Base-by-base conservation (phyloP, 2,113 vertebrate species). In the Pimephales promelas region DNA sequence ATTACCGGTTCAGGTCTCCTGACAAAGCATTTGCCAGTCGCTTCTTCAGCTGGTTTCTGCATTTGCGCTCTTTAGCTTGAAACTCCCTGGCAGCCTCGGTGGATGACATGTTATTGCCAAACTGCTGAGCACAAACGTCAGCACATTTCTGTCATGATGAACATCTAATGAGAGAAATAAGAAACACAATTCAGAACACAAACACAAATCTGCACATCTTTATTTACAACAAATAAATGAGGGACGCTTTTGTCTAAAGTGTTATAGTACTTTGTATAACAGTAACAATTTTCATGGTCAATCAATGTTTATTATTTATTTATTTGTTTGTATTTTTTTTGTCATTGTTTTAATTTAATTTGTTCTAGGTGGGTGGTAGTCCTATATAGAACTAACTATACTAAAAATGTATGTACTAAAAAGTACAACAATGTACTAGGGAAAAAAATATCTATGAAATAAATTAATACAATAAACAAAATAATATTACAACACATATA, bases 1-100 rank as follows among this genome's bases (percentile, higher is more conserved):
- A 40, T 79, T 85, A 89, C 88, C 88, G 84, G 64, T 73, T 72
- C 26, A 89, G 52, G 56, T 89, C 88, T 61, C 49, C 83, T 62
- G 88, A 86, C 31, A 89, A 81, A 6, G 88, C 84, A 18, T 82
- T 86, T 36, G 83, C 72, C n/a, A 89, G 57, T 18, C 74, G 79
- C 72, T 83, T 86, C 26, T 82, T 85, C 20, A 89, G 83, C 56
- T 34, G 45, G 16, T 36, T 73, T 72, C 70, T 89, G 83, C 64
- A 66, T 68, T 85, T 89, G 68, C 76, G 83, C 81, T 86, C 88
- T 82, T 89, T 89, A 28, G 49, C 43, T 36, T 86, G 85, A 57
- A 87, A 79, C 52, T 89, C 88, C 45, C 88, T 64, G 34, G 36
- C 64, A 8, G 64, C 45, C 47, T 89, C 88, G 2, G 86, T 52